Conservation (phyloP, 2,113 vertebrate genomes). For the Empidonax alnorum region DNA sequence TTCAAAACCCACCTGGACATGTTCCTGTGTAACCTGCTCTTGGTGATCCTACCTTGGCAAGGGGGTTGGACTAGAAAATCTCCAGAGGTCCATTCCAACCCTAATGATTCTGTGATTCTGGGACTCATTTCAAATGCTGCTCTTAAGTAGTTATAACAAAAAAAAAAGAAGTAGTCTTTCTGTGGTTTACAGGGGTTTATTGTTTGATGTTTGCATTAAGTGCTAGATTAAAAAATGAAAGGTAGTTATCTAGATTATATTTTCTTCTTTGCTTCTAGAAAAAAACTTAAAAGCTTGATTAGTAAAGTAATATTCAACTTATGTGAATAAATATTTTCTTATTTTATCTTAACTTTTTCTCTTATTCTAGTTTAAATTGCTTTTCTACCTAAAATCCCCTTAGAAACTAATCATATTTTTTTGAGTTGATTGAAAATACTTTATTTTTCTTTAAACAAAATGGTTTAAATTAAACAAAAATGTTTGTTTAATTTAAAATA, state of each 20-base stretch:
- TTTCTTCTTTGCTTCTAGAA: background rate
- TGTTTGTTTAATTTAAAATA: background rate
- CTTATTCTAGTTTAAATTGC: background rate
- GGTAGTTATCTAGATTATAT: background rate
- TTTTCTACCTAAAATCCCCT: background rate
- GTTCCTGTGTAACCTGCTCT: no score
- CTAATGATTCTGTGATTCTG: background rate
- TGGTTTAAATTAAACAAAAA: background rate
- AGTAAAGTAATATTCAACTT: background rate
- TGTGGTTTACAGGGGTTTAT: background rate
- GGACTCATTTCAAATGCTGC: background rate
- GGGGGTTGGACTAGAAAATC: fast-evolving
- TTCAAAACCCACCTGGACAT: background rate
- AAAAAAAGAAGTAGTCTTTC: background rate
- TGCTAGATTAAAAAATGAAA: background rate
- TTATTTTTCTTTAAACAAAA: background rate
- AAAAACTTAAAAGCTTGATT: background rate
- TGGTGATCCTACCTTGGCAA: background rate
- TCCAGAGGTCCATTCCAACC: background rate
- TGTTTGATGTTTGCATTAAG: background rate
- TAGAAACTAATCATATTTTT: background rate
- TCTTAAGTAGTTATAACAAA: background rate
- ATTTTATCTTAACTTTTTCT: background rate
- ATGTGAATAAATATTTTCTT: background rate
- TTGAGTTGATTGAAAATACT: background rate